phyloP scores from a whole-genome alignment of 35 echinoderm and acorn worm genomes.

The Ophioderma brevispina region DNA sequence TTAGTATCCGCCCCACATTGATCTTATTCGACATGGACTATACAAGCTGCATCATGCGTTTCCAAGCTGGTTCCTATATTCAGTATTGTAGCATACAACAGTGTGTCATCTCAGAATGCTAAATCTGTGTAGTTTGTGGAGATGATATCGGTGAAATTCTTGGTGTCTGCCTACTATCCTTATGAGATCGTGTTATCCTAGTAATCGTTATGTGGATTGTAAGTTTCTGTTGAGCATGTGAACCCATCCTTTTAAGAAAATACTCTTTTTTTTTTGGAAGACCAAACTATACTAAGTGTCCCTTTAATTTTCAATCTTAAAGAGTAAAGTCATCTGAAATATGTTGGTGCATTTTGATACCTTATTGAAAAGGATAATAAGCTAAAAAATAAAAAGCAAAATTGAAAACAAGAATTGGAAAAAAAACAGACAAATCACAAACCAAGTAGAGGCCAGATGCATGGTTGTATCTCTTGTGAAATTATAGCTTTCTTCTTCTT shows the following conservation, averaged over 20 bases:
- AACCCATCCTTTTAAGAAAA: not conserved
- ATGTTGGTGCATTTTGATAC: too few species aligned
- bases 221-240: slow-evolving; percentile 28
- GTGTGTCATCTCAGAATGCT: slow-evolving; percentile 40
- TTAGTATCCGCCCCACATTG: not conserved
- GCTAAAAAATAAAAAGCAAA: too few species aligned
- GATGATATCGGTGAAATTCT: slow-evolving; percentile 14
- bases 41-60: slow-evolving; percentile 2
- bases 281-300: too few species aligned
- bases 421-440: too few species aligned
- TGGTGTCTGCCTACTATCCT: not conserved
- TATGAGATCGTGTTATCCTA: slow-evolving; percentile 22
- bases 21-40: not conserved
- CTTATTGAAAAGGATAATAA: too few species aligned
- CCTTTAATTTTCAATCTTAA: too few species aligned
- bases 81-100: slow-evolving; percentile 54
- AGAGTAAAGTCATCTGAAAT: too few species aligned
- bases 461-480: too few species aligned
- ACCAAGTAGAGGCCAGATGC: too few species aligned
- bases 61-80: slow-evolving; percentile 31
- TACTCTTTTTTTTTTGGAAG: too few species aligned
- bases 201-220: slow-evolving; percentile 72
- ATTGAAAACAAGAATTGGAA: too few species aligned
- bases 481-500: too few species aligned
- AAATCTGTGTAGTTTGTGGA: slow-evolving; percentile 13